These are phyloP conservation scores for Hemichromis elongatus DNA, from an alignment of 2,113 vertebrate genomes.

Conservation along the genomic window DNA sequence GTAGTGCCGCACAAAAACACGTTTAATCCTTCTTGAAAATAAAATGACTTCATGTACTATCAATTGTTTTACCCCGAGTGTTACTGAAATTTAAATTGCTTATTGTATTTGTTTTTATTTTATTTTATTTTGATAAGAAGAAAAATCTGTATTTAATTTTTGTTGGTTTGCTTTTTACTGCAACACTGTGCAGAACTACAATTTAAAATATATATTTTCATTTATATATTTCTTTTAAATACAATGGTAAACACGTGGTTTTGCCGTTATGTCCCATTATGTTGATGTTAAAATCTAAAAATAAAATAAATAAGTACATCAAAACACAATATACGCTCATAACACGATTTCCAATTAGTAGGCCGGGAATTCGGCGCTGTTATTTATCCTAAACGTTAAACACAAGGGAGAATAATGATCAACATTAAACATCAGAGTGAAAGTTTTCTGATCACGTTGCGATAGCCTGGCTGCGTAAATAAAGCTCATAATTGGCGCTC, in stretches of 20 bases:
- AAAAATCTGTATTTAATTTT: neutral
- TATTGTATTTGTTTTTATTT: neutral
- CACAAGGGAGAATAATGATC: neutral
- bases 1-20: neutral
- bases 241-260: neutral
- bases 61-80: neutral
- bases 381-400: neutral
- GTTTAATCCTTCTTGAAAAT: neutral
- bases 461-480: constrained; percentile 35
- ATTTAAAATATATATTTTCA: neutral
- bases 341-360: neutral
- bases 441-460: constrained; percentile 8
- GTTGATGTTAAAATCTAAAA: neutral
- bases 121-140: neutral
- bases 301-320: neutral
- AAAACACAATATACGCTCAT: neutral
- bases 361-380: neutral
- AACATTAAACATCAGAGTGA: neutral
- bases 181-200: neutral
- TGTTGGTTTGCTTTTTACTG: neutral
- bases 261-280: neutral
- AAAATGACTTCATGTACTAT: neutral
- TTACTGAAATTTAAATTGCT: neutral
- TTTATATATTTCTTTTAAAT: neutral
- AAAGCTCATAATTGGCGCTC: constrained; percentile 19